Conservation (phyloP, 2,888 invertebrate genomes). For the Hypomecis punctinalis region DNA sequence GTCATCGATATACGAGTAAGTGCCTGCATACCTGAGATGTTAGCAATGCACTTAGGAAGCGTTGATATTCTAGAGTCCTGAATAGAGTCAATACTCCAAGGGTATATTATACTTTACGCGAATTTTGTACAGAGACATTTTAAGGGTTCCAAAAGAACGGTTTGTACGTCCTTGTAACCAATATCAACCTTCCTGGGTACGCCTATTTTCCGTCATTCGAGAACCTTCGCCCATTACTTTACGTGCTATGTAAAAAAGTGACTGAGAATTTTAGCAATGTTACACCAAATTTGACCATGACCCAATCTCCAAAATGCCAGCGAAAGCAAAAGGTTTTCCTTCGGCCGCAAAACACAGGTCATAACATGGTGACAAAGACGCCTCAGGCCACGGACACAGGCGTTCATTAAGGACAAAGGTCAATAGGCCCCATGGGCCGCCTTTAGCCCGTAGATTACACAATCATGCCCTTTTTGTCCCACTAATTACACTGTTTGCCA, state of each 20-base stretch:
- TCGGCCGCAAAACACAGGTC: constrained; percentile 34
- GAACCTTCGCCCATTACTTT: not conserved
- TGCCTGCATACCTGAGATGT: too few relatives aligned
- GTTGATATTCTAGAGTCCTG: too few relatives aligned
- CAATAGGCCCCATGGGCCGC: constrained; percentile 60
- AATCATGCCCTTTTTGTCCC: constrained; percentile 62
- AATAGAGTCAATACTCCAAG: too few relatives aligned
- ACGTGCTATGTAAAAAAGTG: too few relatives aligned
- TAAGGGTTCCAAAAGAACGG: too few relatives aligned
- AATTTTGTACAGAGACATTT: too few relatives aligned
- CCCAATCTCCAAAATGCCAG: constrained; percentile 3
- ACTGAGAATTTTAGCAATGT: not conserved
- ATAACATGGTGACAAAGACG: constrained; percentile 60
- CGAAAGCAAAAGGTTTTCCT: constrained; percentile 13
- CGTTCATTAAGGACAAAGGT: constrained; percentile 74
- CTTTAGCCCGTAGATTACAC: constrained; percentile 55
- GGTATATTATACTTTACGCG: too few relatives aligned
- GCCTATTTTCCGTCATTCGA: not conserved
- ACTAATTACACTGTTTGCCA: constrained; percentile 59
- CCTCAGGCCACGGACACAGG: constrained; percentile 63
- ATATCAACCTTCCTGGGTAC: too few relatives aligned
- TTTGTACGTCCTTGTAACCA: too few relatives aligned
- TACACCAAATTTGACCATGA: constrained; percentile 14
- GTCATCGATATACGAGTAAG: too few relatives aligned
- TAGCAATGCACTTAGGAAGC: too few relatives aligned